phyloP scores from a whole-genome alignment of 2,113 vertebrate genomes.

The Amblyornis subalaris region DNA sequence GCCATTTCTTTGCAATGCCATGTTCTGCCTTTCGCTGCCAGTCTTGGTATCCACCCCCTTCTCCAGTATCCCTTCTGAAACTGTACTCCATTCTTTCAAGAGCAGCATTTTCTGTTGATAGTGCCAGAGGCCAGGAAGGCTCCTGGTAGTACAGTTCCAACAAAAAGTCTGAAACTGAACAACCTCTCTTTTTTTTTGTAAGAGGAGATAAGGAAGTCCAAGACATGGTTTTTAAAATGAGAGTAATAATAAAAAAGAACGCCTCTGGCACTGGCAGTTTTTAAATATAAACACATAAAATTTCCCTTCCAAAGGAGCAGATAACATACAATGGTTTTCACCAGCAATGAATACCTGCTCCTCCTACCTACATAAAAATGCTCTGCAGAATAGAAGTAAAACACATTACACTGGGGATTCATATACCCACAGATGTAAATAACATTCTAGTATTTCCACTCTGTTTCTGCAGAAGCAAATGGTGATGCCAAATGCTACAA shows the following conservation, averaged over 20 bases:
- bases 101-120: slow-evolving; percentile 16
- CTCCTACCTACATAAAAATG: neutral
- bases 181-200: neutral
- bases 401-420: neutral
- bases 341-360: neutral
- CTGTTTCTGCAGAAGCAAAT: neutral
- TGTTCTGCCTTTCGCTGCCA: neutral
- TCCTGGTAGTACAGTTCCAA: neutral
- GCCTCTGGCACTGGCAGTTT: neutral
- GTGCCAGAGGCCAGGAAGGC: slow-evolving; percentile 38
- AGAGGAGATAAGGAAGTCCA: neutral
- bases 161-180: neutral
- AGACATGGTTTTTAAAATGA: neutral
- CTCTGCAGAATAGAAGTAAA: neutral
- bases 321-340: neutral
- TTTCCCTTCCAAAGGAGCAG: neutral
- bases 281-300: neutral
- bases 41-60: neutral
- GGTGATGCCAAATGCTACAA: neutral
- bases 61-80: neutral
- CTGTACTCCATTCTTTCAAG: neutral
- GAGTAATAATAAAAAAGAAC: neutral
- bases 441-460: neutral
- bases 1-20: neutral
- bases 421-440: neutral